Evolutionary conservation across 1,140 invertebrate species (phyloP), one percentile per base, ranked within the genome.

Genomic region (Leptopilina clavipes): DNA sequence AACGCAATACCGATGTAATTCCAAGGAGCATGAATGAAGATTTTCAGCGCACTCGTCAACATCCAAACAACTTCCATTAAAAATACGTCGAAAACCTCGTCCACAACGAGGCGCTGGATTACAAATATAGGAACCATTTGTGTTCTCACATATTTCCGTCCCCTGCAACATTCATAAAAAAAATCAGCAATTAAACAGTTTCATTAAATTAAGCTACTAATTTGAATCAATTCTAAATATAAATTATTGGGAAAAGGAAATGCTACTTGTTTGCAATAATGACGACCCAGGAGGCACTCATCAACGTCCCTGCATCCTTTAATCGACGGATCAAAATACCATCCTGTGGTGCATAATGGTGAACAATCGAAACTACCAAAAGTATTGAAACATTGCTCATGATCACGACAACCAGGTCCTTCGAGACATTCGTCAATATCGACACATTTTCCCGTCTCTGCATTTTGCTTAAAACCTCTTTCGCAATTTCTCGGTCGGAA

Each of bases 241-340:
- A n/a, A n/a, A n/a, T n/a, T n/a, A n/a, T n/a, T n/a, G n/a, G n/a
- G n/a, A n/a, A n/a, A n/a, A n/a, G n/a, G n/a, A 65, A n/a, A 65
- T n/a, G 45, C 1, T 75, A 80, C 74, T 54, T 87, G 81, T 11
- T 80, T 77, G 75, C 88, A 89, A 72, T 86, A 78, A 75, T 89
- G 88, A 6, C 83, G 85, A 12, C 88, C 88, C 10, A 89, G 74
- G 14, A 87, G 81, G 70, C 97, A 98, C 88, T 98, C 97, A 85
- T 98, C 93, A 11, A 98, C 95, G 86, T 98, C 97, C 74, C 94
- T 92, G 87, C 97, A 98, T 70, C 93, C 93, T 82, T 95, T 92
- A 74, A 93, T 92, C 17, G 87, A 71, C 71, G 92, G 84, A 22
- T 90, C 90, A 83, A 86, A 89, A 22, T 81, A 86, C 87, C 87